Base-by-base conservation (phyloP, 2,113 vertebrate genomes). In the Microcebus tavaratra region DNA sequence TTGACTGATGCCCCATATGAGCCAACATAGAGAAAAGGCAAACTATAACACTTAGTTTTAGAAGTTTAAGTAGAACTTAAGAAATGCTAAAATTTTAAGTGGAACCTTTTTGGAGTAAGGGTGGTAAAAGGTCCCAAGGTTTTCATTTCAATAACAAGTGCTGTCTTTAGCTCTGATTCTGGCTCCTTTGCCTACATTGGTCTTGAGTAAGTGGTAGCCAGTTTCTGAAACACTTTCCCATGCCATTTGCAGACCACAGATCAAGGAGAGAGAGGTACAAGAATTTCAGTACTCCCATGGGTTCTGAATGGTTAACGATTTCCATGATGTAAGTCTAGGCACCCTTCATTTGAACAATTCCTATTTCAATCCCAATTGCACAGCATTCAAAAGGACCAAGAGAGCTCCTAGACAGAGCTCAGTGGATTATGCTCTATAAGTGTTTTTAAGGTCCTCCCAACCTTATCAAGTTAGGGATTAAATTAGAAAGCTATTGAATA, bases 11-110 rank as follows among this genome's bases (percentile, higher is more conserved):
- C 34, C 45, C 25, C n/a, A 0, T 78, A 5, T 53, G 29, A 93
- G 42, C 85, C 36, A 84, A 9, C 20, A 31, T 6, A 50, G 50
- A 84, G 72, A 67, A 90, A 88, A 61, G 36, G 79, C 61, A 96
- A 79, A 57, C 72, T 29, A 79, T 15, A 53, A 48, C 12, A 48
- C 53, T 61, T 88, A 2, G 14, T 57, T 72, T 92, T 80, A 61
- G 67, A 45, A 84, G 27, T 67, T 63, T 53, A 55, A 50, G 10
- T 39, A 34, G 53, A 55, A 55, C 36, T 84, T 84, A 90, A 90
- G 70, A 73, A 78, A 88, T 83, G n/a, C 79, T 94, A 31, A 90
- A 53, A 57, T 88, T 85, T 67, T 84, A 85, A 85, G 36, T 73
- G 82, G 48, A 48, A 90, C 90, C 6, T 83, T 72, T 92, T 39